Evolutionary conservation across 2,797 vertebrate species (phyloP).

Genomic region (Leptatherina wallacei): DNA sequence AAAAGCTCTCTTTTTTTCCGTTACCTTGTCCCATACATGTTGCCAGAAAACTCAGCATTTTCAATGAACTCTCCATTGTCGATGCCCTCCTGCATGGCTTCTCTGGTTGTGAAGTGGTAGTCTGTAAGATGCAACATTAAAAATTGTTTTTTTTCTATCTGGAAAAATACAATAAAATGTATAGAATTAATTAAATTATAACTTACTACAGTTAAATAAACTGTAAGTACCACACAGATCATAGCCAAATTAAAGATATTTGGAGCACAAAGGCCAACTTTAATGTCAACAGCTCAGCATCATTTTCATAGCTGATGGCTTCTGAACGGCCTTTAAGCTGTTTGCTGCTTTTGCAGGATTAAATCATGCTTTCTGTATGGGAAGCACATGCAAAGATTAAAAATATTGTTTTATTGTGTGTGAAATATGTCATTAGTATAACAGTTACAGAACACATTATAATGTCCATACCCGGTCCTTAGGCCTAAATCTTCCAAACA

Average conservation of each 20-base stretch:
- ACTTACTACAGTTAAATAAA: neutral
- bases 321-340: neutral
- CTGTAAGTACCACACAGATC: neutral
- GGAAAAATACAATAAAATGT: neutral
- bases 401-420: neutral
- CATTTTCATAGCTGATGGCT: neutral
- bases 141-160: constrained; percentile 8
- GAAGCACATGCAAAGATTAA: constrained; percentile 8
- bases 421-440: constrained; percentile 6
- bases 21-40: constrained; percentile 97
- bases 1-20: neutral
- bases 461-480: constrained; percentile 33
- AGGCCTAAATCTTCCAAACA: constrained; percentile 41
- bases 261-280: neutral
- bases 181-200: no score
- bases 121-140: constrained; percentile 78
- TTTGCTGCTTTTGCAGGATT: neutral
- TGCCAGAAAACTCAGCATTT: constrained; percentile 93
- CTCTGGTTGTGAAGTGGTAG: constrained; percentile 93
- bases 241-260: neutral
- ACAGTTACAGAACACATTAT: constrained; percentile 12
- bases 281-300: neutral
- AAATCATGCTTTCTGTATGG: neutral
- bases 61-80: constrained; percentile 91
- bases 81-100: constrained; percentile 90